Base-by-base conservation (phyloP, 2,113 vertebrate genomes). In the Pseudorhombus dupliciocellatus region DNA sequence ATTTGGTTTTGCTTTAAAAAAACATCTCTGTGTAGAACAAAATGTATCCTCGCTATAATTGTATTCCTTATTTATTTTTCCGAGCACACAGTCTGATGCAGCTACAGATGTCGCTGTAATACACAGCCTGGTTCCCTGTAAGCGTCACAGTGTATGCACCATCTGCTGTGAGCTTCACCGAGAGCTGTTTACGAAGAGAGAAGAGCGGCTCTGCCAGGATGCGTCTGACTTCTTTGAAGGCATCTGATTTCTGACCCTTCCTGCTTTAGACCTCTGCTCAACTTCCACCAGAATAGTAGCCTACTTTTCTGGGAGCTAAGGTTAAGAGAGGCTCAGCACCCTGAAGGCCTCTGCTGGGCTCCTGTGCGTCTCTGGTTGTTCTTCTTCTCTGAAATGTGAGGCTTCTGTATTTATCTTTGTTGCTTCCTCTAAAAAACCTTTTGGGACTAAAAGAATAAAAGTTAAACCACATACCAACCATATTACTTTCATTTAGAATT, bases 201-300 rank as follows among this genome's bases (percentile, higher is more conserved):
- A 63, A 37, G 25, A 56, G 30, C 37, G 1, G 1, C 26, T 66
- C 51, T 57, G 56, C 57, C 57, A 63, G 63, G 25, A 80, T 61
- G n/a, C 2, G 0, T 37, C 34, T 9, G n/a, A 53, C 4, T 24
- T 31, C 34, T 62, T 66, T 31, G 2, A 30, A 42, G 50, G 46
- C 69, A 81, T 81, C 79, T 81, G 79, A 66, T 62, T 34, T 51
- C 31, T 44, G 30, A 62, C 30, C 20, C 31, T 51, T 30, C 21
- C 37, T 66, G 24, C 5, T 25, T n/a, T 37, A 48, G 11, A 10
- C 18, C 14, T 30, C 18, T 21, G 5, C 28, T 72, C 10, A 56
- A 22, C 42, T 44, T 25, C 16, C 0, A 1, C 14, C 8, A 51
- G 52, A 22, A 15, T 9, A 37, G 16, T 20, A 24, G 8, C 11